phyloP scores from a whole-genome alignment of 37 sponge, comb jelly and placozoan genomes.

The Beroe ovata region DNA sequence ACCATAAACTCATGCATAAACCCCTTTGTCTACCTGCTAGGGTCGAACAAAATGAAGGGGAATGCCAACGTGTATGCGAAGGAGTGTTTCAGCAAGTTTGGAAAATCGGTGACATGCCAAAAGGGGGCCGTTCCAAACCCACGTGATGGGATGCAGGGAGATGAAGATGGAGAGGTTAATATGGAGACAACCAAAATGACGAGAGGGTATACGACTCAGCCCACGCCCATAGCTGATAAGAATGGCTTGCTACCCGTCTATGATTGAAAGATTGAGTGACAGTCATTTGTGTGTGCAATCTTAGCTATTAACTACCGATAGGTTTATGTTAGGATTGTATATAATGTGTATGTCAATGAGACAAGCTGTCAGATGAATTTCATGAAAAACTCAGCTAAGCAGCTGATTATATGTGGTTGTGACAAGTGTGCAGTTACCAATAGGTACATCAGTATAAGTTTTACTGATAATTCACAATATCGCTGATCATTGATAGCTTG shows the following conservation, averaged over 20 bases:
- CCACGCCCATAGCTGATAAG: neutral
- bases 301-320: no score
- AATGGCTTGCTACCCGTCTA: neutral
- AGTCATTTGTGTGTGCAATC: no score
- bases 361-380: no score
- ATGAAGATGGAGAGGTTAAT: neutral
- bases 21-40: slow-evolving; percentile 23
- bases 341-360: no score
- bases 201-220: neutral
- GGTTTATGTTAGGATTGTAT: no score
- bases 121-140: neutral
- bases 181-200: neutral
- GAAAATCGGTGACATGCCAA: neutral
- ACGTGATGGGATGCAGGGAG: no score
- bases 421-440: no score
- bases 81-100: neutral
- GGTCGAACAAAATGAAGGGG: slow-evolving; percentile 13
- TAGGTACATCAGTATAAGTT: no score
- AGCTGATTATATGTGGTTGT: no score
- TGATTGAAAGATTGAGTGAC: neutral
- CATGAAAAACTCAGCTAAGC: no score
- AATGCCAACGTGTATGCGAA: neutral
- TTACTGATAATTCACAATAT: no score
- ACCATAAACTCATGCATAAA: neutral
- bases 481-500: no score